Evolutionary conservation across 2,888 invertebrate genomes (phyloP), one percentile per base, ranked within the genome.

Genomic region (Dynastes hyllus): DNA sequence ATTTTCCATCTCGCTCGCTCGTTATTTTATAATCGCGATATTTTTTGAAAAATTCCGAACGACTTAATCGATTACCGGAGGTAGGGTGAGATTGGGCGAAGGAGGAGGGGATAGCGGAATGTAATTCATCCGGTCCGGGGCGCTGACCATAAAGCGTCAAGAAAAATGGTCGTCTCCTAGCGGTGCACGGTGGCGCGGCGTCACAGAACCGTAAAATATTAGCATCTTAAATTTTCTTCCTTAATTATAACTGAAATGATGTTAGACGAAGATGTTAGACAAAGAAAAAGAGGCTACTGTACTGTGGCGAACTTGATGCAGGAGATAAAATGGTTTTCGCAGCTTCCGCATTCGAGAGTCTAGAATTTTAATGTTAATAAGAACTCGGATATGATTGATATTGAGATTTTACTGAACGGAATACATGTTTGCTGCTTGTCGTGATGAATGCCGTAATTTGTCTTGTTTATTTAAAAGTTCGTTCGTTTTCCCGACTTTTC

Each of bases 161-260:
- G 77, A 67, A 77, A 77, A 67, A 77, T 77, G 77, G 76, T 32
- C 76, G 50, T 76, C 5, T 76, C 32, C 32, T 65, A 63, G 63
- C 76, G 65, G 63, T 50, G 50, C 27, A 51, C 76, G 63, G 45
- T 8, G 45, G 77, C 73, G 45, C 45, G 45, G 77, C 73, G 73
- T 73, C 73, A 73, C 73, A 40, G 73, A 73, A 58, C 40, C 73
- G 73, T 73, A 40, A 73, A 73, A 77, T 77, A 77, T 77, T 77
- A 77, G 67, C 77, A 58, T 77, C 77, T 69, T 77, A 77, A 77
- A 77, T 77, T 77, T 67, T 55, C 66, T 45, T 45, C 73, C 73
- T 73, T 73, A 73, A 73, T 73, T 73, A 73, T 58, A 58, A 58
- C 22, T 58, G 51, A 13, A 58, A 58, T 40, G 63, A 63, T 58